Evolutionary conservation across 2,113 vertebrate species (phyloP), one percentile per base, ranked within the genome.

Genomic region (Fregetta grallaria): DNA sequence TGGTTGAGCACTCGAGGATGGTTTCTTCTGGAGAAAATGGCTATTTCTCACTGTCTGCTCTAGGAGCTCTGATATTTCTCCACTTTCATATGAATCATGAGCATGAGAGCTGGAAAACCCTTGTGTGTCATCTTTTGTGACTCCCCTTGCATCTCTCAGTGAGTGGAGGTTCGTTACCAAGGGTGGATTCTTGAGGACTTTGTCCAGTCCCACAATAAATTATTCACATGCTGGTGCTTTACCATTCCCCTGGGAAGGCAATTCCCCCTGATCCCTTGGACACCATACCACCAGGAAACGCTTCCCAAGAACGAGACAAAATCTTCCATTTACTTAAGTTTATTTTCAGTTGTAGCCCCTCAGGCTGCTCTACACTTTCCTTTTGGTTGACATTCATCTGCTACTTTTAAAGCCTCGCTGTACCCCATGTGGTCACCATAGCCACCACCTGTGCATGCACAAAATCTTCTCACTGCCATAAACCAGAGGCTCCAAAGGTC

Each of bases 91-190:
- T 97, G 96, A 97, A 87, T 97, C 97, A 97, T 2, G 4, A 93
- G 49, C 83, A 74, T 82, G 23, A 86, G 61, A 88, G 74, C 71
- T 89, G 90, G 94, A 94, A 92, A 92, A 88, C 5, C 53, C 62
- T 92, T 56, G 29, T 44, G 42, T 93, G 63, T 96, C 94, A 96
- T 96, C 38, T 90, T 96, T 81, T 84, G 83, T 96, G 87, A 91
- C 49, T 83, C 58, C 58, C 27, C 40, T 76, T 86, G 21, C 21
- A 62, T 93, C 23, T 82, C 30, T 73, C 62, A 66, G 53, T 2
- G 8, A 87, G 9, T 56, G 58, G 45, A 80, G 45, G 68, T 90
- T 72, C 5, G 4, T 83, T 96, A 86, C 27, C 18, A 70, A 53
- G 63, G 44, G 74, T 50, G 63, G 42, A 50, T 67, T 85, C 63